A percentile compares a stretch with the other conserved stretches of the same genome.
phyloP scores from a whole-genome alignment of 2,888 invertebrate species.

The Argyresthia albistria region DNA sequence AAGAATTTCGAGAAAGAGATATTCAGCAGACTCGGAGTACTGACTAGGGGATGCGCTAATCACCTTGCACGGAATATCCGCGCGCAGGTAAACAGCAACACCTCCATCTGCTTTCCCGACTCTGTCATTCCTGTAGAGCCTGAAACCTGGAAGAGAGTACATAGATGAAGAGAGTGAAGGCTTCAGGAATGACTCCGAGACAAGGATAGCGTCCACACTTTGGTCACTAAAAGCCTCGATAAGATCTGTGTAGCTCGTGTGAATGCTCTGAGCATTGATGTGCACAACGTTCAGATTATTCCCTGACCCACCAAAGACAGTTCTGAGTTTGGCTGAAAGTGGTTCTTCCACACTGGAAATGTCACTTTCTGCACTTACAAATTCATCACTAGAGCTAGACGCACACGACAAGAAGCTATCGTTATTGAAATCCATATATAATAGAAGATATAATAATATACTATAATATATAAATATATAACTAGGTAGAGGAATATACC shows the following conservation, averaged over 20 bases:
- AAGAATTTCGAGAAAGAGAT: conserved; percentile 6
- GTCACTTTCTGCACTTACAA: too few relatives aligned
- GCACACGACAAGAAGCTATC: too few relatives aligned
- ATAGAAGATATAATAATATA: too few relatives aligned
- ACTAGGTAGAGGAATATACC: too few relatives aligned
- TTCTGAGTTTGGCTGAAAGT: too few relatives aligned
- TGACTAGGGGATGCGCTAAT: not conserved
- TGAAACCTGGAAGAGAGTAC: conserved; percentile 3
- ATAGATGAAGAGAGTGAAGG: conserved; percentile 1
- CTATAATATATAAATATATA: too few relatives aligned
- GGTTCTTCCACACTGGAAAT: too few relatives aligned
- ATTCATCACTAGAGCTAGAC: too few relatives aligned
- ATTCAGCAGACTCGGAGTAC: conserved; percentile 1
- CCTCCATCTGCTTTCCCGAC: conserved; percentile 4
- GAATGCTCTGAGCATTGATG: conserved; percentile 8
- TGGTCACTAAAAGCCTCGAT: not conserved
- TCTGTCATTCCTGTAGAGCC: conserved; percentile 2
- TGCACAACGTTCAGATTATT: not conserved
- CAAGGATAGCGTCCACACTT: conserved; percentile 2
- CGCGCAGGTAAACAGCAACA: conserved; percentile 7
- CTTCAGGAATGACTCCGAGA: conserved; percentile 9
- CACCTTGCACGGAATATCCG: conserved; percentile 2
- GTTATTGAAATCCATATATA: too few relatives aligned
- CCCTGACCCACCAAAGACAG: too few relatives aligned
- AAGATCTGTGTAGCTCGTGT: conserved; percentile 2